Evolutionary conservation across 2,113 vertebrate species (phyloP), one percentile per base, ranked within the genome.

Genomic region (Antigone vipio): DNA sequence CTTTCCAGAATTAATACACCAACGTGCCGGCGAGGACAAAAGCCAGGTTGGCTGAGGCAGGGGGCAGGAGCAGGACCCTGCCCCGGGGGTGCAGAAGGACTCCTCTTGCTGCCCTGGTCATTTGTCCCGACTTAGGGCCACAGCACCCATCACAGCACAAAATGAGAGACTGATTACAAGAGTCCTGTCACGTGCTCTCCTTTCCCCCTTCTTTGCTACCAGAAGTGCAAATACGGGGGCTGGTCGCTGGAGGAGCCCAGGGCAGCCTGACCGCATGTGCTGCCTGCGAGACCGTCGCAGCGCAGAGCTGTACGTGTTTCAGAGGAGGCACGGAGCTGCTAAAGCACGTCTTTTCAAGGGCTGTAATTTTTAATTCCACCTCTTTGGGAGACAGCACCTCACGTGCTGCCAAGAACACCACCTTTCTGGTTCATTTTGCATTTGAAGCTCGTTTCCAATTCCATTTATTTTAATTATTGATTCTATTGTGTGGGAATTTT

Each of bases 21-120:
- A 40, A 20, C 15, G 12, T 20, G 12, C 15, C 44, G 3, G 0
- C 6, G 23, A 85, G 44, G 76, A 84, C 27, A 49, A 32, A 49
- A 4, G 20, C 18, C 60, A 35, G 18, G 30, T 0, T n/a, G n/a
- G 55, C 38, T 94, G 24, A 40, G 67, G 9, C 3, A 1, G 6
- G 27, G 47, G 55, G 23, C 40, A 63, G 32, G 34, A 75, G 44
- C 30, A 45, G 49, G 53, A 75, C 26, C 29, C 24, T 71, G 64
- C 12, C 45, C 29, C 1, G 0, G 11, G 24, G 16, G 15, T 2
- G 5, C 6, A 0, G 21, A 14, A 64, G 5, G 49, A 22, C 35
- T 71, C 34, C 15, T 21, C 42, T 18, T 21, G 23, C 23, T 63
- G 68, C 53, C 44, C 42, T 18, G 52, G 23, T 26, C 58, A 45